Percentiles rank a stretch among this genome's conserved stretches.
phyloP scores from a whole-genome alignment of 2,888 invertebrate species.

The Anaspis maculata region DNA sequence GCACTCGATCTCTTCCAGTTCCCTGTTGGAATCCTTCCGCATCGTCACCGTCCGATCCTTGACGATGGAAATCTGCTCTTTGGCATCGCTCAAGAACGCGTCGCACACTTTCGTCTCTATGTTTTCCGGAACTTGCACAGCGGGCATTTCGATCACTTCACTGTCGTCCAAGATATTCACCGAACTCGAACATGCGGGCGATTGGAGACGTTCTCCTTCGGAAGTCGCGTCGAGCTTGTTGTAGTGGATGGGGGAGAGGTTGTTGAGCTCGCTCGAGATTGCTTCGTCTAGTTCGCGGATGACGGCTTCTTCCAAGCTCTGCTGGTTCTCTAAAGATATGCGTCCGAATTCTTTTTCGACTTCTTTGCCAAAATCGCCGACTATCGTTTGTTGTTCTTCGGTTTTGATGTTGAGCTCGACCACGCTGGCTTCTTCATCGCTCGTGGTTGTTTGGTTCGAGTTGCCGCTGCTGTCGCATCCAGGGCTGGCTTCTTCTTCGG shows the following conservation, averaged over 20 bases:
- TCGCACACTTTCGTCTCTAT: slow-evolving; percentile 46
- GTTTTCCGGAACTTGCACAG: slow-evolving; percentile 12
- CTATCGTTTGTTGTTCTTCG: slow-evolving; percentile 30
- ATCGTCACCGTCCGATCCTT: slow-evolving; percentile 16
- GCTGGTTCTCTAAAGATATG: slow-evolving; percentile 33
- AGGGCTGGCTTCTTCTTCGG: slow-evolving; percentile 28
- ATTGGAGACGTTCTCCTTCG: neutral
- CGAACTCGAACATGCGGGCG: neutral
- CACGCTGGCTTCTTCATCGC: slow-evolving; percentile 27
- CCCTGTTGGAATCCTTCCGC: slow-evolving; percentile 34
- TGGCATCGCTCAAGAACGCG: slow-evolving; percentile 51
- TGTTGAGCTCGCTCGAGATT: slow-evolving; percentile 28
- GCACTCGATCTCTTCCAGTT: slow-evolving; percentile 30
- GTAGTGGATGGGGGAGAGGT: slow-evolving; percentile 32
- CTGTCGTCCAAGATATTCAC: slow-evolving; percentile 21
- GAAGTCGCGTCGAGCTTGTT: slow-evolving; percentile 18
- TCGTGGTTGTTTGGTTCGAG: slow-evolving; percentile 28
- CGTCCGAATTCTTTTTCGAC: slow-evolving; percentile 51
- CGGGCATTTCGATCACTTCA: slow-evolving; percentile 17
- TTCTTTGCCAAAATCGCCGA: slow-evolving; percentile 53
- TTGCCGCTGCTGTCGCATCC: slow-evolving; percentile 28
- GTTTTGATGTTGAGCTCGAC: slow-evolving; percentile 26
- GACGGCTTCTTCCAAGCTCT: slow-evolving; percentile 24
- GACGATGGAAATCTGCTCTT: slow-evolving; percentile 43
- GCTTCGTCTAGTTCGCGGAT: slow-evolving; percentile 35